These are phyloP conservation scores for rabbit (Oryctolagus cuniculus) DNA, from an alignment of 2,113 vertebrate genomes.

Conservation along the genomic window DNA sequence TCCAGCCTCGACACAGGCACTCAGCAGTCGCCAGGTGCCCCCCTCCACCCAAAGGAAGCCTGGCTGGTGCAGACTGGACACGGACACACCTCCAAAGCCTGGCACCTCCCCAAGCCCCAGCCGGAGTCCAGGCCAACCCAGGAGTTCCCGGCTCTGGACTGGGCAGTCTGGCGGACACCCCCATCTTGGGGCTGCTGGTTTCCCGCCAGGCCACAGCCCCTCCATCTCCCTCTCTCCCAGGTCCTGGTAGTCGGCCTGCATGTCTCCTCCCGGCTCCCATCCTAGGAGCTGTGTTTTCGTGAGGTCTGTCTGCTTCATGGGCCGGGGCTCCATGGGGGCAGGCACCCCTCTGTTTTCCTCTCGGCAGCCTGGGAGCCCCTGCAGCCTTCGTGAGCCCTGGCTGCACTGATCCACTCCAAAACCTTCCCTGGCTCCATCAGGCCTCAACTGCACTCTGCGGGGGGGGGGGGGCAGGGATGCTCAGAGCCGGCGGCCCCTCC, in stretches of 20 bases:
- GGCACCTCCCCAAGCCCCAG: neutral
- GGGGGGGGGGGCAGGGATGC: neutral
- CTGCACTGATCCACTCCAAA: neutral
- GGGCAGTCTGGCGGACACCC: neutral
- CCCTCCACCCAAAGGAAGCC: too few species aligned
- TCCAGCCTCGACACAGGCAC: neutral
- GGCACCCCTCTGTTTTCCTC: neutral
- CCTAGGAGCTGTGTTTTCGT: neutral
- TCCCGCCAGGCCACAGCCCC: neutral
- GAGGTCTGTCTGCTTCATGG: neutral
- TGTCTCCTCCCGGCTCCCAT: too few species aligned
- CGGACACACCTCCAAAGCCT: neutral
- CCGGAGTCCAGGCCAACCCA: neutral
- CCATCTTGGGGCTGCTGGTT: neutral
- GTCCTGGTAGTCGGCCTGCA: accelerated
- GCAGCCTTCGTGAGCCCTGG: neutral
- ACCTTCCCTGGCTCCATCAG: neutral
- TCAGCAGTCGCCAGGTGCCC: neutral
- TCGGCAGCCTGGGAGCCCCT: neutral
- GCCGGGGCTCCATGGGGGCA: neutral
- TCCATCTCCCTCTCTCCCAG: neutral
- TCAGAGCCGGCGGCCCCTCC: neutral
- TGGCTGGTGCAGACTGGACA: neutral
- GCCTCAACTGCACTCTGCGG: neutral
- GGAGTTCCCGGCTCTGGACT: neutral